Evolutionary conservation across 2,797 vertebrate genomes (phyloP).

Genomic region (Mustela erminea): DNA sequence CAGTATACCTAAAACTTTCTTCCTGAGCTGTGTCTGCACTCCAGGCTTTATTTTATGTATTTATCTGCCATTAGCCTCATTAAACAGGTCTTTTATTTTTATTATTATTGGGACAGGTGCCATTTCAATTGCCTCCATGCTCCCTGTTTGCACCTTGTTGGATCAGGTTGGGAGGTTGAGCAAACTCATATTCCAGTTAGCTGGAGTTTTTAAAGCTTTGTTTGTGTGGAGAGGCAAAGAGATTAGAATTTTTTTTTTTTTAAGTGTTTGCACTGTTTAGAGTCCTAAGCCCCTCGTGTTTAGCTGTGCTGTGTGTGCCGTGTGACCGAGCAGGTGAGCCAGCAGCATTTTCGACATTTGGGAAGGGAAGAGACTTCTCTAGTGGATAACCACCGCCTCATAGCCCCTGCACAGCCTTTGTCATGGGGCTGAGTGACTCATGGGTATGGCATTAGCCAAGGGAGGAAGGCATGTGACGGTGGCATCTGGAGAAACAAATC

Average conservation of each 20-base stretch:
- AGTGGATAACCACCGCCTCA: neutral
- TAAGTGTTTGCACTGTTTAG: constrained; percentile 75
- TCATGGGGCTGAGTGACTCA: neutral
- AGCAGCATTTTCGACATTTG: neutral
- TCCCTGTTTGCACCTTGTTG: constrained; percentile 76
- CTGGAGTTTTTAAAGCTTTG: constrained; percentile 67
- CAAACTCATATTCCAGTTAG: constrained; percentile 71
- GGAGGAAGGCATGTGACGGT: neutral
- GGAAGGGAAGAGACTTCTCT: neutral
- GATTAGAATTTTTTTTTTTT: constrained; percentile 64
- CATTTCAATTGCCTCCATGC: constrained; percentile 74
- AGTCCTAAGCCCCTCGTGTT: constrained; percentile 59
- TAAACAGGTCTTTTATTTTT: constrained; percentile 4
- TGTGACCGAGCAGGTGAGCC: constrained; percentile 18
- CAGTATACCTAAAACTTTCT: neutral
- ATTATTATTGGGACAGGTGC: constrained; percentile 66
- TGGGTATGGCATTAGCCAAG: neutral
- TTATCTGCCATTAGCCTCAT: neutral
- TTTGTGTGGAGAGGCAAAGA: constrained; percentile 58
- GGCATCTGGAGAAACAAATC: constrained; percentile 24
- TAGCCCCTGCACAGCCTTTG: neutral
- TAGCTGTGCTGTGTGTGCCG: constrained; percentile 34
- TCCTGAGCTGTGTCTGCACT: neutral
- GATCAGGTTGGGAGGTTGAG: constrained; percentile 71
- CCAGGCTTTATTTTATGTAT: constrained; percentile 19